These are phyloP conservation scores for Tyto alba DNA, from an alignment of 2,113 vertebrate genomes.

Conservation along the genomic window DNA sequence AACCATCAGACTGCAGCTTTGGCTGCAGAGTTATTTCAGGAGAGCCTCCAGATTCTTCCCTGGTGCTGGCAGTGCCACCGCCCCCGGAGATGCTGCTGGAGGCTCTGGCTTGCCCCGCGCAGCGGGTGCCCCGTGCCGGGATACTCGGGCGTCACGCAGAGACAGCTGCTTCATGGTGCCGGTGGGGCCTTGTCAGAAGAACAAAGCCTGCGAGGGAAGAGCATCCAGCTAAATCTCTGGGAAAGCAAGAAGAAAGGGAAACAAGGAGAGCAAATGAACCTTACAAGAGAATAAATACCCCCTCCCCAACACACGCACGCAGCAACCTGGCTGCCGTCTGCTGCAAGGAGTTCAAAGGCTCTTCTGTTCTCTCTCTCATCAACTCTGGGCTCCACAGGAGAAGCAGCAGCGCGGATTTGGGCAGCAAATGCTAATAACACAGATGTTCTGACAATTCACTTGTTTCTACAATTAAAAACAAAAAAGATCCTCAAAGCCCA, in stretches of 20 bases:
- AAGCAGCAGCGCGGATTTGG: slow-evolving; percentile 70
- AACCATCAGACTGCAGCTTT: neutral
- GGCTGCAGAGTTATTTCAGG: fast-evolving
- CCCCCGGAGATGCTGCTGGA: neutral
- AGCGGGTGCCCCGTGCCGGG: neutral
- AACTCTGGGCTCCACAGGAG: slow-evolving; percentile 72
- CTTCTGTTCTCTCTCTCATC: slow-evolving; percentile 76
- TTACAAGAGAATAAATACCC: slow-evolving; percentile 67
- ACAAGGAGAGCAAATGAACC: slow-evolving; percentile 62
- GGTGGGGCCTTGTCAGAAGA: slow-evolving; percentile 51
- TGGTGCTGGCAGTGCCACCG: fast-evolving
- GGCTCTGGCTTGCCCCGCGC: neutral
- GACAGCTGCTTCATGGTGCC: neutral
- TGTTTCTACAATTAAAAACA: slow-evolving; percentile 74
- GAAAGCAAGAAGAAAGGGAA: slow-evolving; percentile 58
- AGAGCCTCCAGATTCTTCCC: neutral
- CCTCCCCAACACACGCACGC: slow-evolving; percentile 39
- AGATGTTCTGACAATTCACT: slow-evolving; percentile 76
- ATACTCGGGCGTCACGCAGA: neutral
- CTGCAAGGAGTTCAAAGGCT: slow-evolving; percentile 79
- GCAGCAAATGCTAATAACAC: slow-evolving; percentile 83
- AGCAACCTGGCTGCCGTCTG: slow-evolving; percentile 75
- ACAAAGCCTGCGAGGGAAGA: slow-evolving; percentile 38
- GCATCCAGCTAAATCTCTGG: slow-evolving; percentile 56
- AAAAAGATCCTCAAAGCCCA: slow-evolving; percentile 67